Evolutionary conservation across 2,888 invertebrate genomes (phyloP), one percentile per base, ranked within the genome.

Genomic region (Rhogogaster chlorosoma): DNA sequence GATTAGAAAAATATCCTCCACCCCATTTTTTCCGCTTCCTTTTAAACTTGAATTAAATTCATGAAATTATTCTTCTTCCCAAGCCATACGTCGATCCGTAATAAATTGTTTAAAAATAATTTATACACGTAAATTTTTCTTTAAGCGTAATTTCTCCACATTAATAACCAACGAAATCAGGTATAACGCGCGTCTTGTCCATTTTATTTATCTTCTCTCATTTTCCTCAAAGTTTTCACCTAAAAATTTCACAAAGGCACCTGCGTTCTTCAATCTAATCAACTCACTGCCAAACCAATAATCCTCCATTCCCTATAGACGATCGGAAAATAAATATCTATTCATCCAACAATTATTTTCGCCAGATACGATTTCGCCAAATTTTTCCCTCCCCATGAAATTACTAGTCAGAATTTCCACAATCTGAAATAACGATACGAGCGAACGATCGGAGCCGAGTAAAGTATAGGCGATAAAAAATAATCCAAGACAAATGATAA

Each of bases 1-100:
- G 36, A 73, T 73, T 73, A 73, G 71, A 73, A 73, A 73, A 73
- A 73, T 73, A 73, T 22, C 42, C 71, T 42, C 71, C 71, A 38
- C 71, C 32, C n/a, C 6, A n/a, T 70, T 32, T 29, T 32, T 32
- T 70, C 10, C 29, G 12, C 15, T 45, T 45, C 45, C 45, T n/a
- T 29, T 9, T 5, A 32, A 29, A 36, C 26, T 53, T 18, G 53
- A 61, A 22, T 22, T 26, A 61, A 22, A 61, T 53, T 53, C n/a
- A 2, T 22, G 22, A 61, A 26, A 26, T 26, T 12, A 26, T 61
- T 10, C 10, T 10, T 12, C 18, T 22, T n/a, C 6, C 26, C 22
- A 26, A 36, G n/a, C n/a, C 18, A 70, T 36, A 70, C 32, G 6
- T 70, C 9, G n/a, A 32, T n/a, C 15, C n/a, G 36, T 38, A 22